phyloP scores from a whole-genome alignment of 2,888 invertebrate species.

The Meliscaeva auricollis region DNA sequence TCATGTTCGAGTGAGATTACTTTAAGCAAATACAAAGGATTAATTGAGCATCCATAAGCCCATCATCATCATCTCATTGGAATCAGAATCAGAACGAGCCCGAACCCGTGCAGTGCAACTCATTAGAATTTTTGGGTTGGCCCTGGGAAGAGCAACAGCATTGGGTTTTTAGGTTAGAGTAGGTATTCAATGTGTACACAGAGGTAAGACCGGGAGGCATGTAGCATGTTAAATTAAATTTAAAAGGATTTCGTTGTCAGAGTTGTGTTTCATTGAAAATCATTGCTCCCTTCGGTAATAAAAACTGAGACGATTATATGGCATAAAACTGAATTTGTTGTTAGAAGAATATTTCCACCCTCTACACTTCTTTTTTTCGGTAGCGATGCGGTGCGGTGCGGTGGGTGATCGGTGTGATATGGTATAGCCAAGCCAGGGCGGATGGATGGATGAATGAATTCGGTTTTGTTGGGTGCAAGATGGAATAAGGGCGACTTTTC shows the following conservation, averaged over 20 bases:
- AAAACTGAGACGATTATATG: conserved; percentile 76
- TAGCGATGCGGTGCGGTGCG: not conserved
- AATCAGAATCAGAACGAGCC: conserved; percentile 32
- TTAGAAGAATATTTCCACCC: conserved; percentile 43
- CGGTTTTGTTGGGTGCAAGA: conserved; percentile 14
- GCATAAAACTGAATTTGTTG: conserved; percentile 52
- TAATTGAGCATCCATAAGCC: conserved; percentile 76
- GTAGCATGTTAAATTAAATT: conserved; percentile 77
- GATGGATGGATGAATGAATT: conserved; percentile 47
- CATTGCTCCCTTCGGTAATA: conserved; percentile 76
- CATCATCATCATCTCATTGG: conserved; percentile 50
- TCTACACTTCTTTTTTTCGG: not conserved
- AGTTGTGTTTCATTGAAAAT: conserved; percentile 76
- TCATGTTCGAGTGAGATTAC: conserved; percentile 71
- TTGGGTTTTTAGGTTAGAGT: conserved; percentile 9
- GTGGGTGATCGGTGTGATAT: too few species aligned
- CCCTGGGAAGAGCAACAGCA: conserved; percentile 13
- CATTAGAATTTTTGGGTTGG: conserved; percentile 60
- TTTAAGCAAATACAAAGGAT: conserved; percentile 70
- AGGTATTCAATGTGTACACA: not conserved
- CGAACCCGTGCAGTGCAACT: conserved; percentile 59
- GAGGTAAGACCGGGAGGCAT: conserved; percentile 37
- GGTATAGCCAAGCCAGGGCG: conserved; percentile 11
- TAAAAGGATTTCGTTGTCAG: conserved; percentile 76
- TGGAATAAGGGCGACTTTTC: conserved; percentile 49